Evolutionary conservation across 2,113 vertebrate species (phyloP), one percentile per base, ranked within the genome.

Genomic region (Prunella himalayana): DNA sequence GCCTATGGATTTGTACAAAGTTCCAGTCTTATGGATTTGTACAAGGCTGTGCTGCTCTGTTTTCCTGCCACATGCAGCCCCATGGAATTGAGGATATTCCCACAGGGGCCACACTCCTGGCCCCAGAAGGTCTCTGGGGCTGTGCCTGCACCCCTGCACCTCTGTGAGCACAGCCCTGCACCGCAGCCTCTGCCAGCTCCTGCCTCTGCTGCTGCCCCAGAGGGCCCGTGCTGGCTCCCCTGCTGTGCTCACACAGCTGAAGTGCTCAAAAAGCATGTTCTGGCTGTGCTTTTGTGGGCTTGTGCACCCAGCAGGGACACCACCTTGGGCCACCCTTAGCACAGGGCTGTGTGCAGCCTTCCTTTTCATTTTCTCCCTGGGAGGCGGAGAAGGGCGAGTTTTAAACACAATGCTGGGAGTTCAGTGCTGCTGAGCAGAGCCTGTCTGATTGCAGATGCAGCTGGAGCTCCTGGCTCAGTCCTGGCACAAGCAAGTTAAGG

Each of bases 101-200:
- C 0, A 0, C 3, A 15, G 17, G 1, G 2, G 0, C 60, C 1
- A 0, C 33, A 17, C 16, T 61, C 23, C 31, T 0, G 0, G 16
- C 35, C n/a, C 25, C 53, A 30, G 24, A 1, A 3, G 7, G 17
- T 61, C 9, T 45, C 33, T 41, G 18, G 4, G 42, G 37, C 56
- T 22, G 8, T 49, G 56, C 7, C 39, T 28, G 25, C 7, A 3
- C 47, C 51, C 61, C 61, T 2, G 1, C 3, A 1, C 20, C 45
- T 45, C 30, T 19, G 7, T 2, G 2, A 41, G 57, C 39, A 7
- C 35, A 57, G 54, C 76, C 30, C 71, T 2, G 4, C 27, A 4
- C 17, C 0, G 0, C 21, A 5, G 17, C 63, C 59, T 72, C 44
- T 59, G 8, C 25, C 24, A 7, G 31, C 27, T 69, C 5, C 80